These are phyloP conservation scores for Acleris holmiana DNA, from an alignment of 2,888 invertebrate species.

Conservation along the genomic window DNA sequence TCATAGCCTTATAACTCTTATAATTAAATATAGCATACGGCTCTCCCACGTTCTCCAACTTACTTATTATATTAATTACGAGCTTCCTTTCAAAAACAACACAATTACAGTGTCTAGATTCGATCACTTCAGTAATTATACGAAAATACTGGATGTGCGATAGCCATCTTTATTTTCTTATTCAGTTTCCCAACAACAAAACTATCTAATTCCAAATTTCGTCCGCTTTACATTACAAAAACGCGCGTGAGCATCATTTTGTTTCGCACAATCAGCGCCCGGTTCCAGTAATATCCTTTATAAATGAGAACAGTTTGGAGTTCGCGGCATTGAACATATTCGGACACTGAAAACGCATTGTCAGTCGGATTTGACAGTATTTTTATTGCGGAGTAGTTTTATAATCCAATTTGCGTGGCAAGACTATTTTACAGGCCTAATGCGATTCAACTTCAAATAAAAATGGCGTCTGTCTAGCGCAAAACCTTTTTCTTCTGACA, in stretches of 20 bases:
- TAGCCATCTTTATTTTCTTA: too few species aligned
- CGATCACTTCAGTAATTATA: too few species aligned
- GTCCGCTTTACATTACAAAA: background rate
- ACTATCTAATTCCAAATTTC: background rate
- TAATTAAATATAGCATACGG: too few species aligned
- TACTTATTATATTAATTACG: too few species aligned
- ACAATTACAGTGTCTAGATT: too few species aligned
- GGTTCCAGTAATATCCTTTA: too few species aligned
- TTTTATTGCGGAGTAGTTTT: slow-evolving; percentile 1
- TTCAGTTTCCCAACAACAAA: slow-evolving; percentile 43
- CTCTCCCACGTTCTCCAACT: too few species aligned
- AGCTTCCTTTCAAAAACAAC: too few species aligned
- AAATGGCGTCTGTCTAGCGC: background rate
- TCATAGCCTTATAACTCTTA: too few species aligned
- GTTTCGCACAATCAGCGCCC: background rate
- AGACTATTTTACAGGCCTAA: background rate
- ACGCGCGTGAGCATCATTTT: background rate
- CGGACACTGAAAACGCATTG: background rate
- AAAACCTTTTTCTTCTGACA: too few species aligned
- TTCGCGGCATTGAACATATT: background rate
- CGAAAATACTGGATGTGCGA: too few species aligned
- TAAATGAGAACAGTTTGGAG: too few species aligned
- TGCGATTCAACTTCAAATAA: background rate
- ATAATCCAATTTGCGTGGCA: background rate
- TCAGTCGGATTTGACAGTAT: slow-evolving; percentile 4